Evolutionary conservation across 2,113 vertebrate genomes (phyloP).

Genomic region (Perccottus glenii): DNA sequence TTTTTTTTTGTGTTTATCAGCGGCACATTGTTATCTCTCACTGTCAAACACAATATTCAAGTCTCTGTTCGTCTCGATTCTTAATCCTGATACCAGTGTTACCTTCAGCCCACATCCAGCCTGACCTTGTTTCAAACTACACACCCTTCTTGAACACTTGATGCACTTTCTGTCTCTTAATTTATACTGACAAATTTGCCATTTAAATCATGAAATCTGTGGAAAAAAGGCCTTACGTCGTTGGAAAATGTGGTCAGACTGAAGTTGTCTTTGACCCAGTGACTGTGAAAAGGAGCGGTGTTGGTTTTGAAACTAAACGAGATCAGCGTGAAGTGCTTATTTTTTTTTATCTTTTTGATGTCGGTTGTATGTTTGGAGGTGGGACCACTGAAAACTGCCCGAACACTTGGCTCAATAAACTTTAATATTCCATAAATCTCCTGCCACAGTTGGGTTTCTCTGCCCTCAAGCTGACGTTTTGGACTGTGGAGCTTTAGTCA

Average conservation of each 20-base stretch:
- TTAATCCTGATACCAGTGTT: slow-evolving; percentile 54
- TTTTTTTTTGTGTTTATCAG: neutral
- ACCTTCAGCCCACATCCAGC: slow-evolving; percentile 9
- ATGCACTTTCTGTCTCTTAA: slow-evolving; percentile 91
- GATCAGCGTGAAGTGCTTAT: slow-evolving; percentile 27
- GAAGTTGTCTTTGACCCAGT: slow-evolving; percentile 22
- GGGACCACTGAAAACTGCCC: slow-evolving; percentile 48
- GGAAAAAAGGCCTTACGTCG: slow-evolving; percentile 56
- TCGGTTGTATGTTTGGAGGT: slow-evolving; percentile 51
- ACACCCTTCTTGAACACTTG: slow-evolving; percentile 94
- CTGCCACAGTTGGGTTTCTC: slow-evolving; percentile 37
- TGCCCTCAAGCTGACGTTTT: no score
- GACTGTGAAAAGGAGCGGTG: no score
- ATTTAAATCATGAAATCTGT: slow-evolving; percentile 66
- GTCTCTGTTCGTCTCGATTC: slow-evolving; percentile 3
- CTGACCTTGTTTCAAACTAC: slow-evolving; percentile 64
- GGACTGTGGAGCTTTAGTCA: no score
- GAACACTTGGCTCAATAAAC: slow-evolving; percentile 58
- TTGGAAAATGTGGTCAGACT: slow-evolving; percentile 8
- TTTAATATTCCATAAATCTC: slow-evolving; percentile 35
- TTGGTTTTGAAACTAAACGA: slow-evolving; percentile 54
- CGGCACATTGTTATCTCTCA: slow-evolving; percentile 36
- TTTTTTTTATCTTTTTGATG: slow-evolving; percentile 29
- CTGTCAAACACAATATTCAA: slow-evolving; percentile 12
- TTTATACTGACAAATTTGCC: slow-evolving; percentile 67